Base-by-base conservation (phyloP, 2,113 vertebrate species). In the Chunga burmeisteri region DNA sequence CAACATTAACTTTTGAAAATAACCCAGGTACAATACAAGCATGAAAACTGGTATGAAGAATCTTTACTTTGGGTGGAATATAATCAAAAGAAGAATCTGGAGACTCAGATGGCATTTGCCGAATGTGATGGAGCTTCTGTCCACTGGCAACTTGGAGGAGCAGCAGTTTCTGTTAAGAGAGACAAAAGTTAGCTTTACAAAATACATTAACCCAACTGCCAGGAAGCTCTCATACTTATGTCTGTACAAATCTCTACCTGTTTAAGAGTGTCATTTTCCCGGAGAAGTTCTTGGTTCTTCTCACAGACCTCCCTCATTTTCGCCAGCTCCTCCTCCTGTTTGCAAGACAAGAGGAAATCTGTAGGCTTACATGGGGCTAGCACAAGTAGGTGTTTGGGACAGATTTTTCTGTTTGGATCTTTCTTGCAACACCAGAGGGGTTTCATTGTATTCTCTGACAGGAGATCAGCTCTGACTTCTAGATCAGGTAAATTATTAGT, bases 1-100 rank as follows among this genome's bases (percentile, higher is more conserved):
- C 38, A 81, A 14, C 14, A 15, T 10, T 13, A 38, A 67, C 7
- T 81, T 10, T 5, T 30, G 17, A 16, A 25, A 55, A 85, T 52
- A 82, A 4, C 27, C 27, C 42, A 29, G 47, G 26, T 23, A 46
- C n/a, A 50, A 52, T 0, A 38, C 8, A 27, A 66, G 87, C n/a
- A 19, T 2, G 29, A 6, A 11, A 81, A 29, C 2, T 5, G 25
- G 11, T 7, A 77, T 5, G 20, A 19, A 58, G 62, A 19, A 80
- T 82, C 63, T 56, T 98, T 98, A 99, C 99, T 97, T 99, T 99
- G 78, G 98, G 98, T 81, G 99, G 99, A 88, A 99, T 8, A 20
- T 99, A 99, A 36, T 99, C 99, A 59, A 99, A 99, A 4, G 99
- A 98, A 82, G 99, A 99, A 7, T 99, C 98, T 4, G 96, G 96